Evolutionary conservation across 2,113 vertebrate species (phyloP), one percentile per base, ranked within the genome.

Genomic region (Solenodon paradoxus): DNA sequence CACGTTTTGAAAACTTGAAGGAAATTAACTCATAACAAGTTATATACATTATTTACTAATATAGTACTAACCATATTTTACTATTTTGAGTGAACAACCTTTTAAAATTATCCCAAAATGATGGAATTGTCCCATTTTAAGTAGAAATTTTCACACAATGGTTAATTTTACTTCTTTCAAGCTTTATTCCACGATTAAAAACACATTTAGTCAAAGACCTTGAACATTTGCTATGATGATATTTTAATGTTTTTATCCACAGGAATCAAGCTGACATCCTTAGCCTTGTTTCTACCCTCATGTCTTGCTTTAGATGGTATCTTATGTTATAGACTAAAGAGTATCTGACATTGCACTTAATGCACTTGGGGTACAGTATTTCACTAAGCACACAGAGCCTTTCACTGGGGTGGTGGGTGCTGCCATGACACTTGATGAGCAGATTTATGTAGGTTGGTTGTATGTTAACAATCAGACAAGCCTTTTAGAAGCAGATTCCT

Each of bases 271-370:
- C 86, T 95, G 92, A 92, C 90, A 55, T n/a, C n/a, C 66, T 81
- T 72, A 78, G 66, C 82, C 83, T 92, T 94, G 69, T 96, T 94
- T 68, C 17, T 66, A 63, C 57, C 20, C 22, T 88, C 47, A 75
- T 93, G 59, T 81, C 59, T 97, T 98, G 92, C 96, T 97, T 98
- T 97, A 97, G 98, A 95, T 57, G 20, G 91, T 97, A 92, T 98
- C 98, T 98, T 97, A 98, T 98, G 96, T 97, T 98, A 95, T 92
- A 97, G 94, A 88, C 90, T 96, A 97, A 98, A 97, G 97, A 98
- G 95, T 95, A 96, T 96, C 94, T 97, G 97, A 96, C 88, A 97
- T 91, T 81, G 95, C 90, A 96, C 94, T 98, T 96, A 95, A 94
- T 97, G 96, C 97, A 98, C 92, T 97, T 97, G 93, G 82, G 87